Base-by-base conservation (phyloP, 1,140 invertebrate genomes). In the Drosophila carrolli region DNA sequence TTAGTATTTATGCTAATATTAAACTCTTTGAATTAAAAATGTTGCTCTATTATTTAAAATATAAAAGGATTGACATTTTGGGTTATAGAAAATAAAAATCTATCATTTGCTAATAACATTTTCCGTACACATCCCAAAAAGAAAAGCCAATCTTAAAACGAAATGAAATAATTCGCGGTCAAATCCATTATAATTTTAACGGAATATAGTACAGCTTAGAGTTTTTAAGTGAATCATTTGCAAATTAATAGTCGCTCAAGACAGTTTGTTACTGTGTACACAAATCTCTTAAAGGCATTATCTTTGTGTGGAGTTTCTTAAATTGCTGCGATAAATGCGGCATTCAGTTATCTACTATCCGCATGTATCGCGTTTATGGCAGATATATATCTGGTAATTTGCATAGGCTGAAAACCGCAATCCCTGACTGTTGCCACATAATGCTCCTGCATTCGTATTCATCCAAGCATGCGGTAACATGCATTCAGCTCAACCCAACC, bases 361-460 rank as follows among this genome's bases (percentile, higher is more conserved):
- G 14, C 27, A 13, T 81, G 57, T 61, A 72, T 56, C 46, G 47
- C 47, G 65, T 51, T 68, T 55, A 70, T 70, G 53, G 27, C n/a
- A 44, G 46, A 37, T 66, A 70, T 47, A 71, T 70, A 71, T 70
- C 74, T 77, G 61, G 62, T 77, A 78, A 81, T 83, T 83, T 68
- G 66, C 59, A 80, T 85, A 76, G 82, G 67, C 78, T 63, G 51
- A 43, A 75, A 82, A 75, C 78, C 83, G 71, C 83, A 88, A 81
- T 66, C 70, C 74, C 70, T 75, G 57, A 74, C 68, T 67, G 65
- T 71, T 76, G 72, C 80, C 81, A 80, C 82, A 85, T 68, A 67
- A 82, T 82, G 76, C 83, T 71, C 50, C 61, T 82, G 77, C 81
- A 84, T 77, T 82, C 78, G 48, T 63, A 85, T 50, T 65, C 83